Evolutionary conservation across 2,113 vertebrate species (phyloP).

Genomic region (Rhinopomastus cyanomelas): DNA sequence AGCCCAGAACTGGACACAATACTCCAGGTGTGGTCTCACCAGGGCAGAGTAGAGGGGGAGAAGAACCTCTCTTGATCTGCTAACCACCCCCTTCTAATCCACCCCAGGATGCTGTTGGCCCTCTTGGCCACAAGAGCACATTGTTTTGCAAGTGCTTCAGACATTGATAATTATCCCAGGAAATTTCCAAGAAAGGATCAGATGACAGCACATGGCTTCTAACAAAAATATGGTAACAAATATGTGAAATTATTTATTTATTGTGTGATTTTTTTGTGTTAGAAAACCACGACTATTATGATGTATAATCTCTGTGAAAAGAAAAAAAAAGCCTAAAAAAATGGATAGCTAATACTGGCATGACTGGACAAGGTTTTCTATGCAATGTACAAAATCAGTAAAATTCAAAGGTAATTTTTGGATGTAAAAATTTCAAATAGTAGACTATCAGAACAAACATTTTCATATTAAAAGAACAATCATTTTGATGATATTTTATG

Average conservation of each 20-base stretch:
- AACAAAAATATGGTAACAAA: neutral
- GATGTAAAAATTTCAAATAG: neutral
- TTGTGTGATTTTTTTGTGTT: neutral
- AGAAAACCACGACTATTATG: neutral
- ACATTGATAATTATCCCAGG: neutral
- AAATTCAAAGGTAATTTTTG: neutral
- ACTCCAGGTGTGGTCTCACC: too few species aligned
- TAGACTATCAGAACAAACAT: neutral
- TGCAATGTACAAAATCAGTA: neutral
- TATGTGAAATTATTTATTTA: neutral
- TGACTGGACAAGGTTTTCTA: neutral
- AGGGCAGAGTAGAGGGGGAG: too few species aligned
- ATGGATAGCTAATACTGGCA: neutral
- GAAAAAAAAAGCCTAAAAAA: neutral
- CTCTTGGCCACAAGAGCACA: too few species aligned
- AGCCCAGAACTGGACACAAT: too few species aligned
- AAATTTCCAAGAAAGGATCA: neutral
- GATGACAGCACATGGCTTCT: neutral
- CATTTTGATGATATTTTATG: neutral
- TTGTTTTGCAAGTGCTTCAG: neutral
- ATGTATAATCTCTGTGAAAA: neutral
- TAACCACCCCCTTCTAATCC: too few species aligned
- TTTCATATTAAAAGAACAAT: neutral
- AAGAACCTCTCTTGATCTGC: too few species aligned
- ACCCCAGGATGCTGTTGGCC: too few species aligned